Evolutionary conservation across 2,113 vertebrate species (phyloP), one percentile per base, ranked within the genome.

Genomic region (Actenoides lindsayi): DNA sequence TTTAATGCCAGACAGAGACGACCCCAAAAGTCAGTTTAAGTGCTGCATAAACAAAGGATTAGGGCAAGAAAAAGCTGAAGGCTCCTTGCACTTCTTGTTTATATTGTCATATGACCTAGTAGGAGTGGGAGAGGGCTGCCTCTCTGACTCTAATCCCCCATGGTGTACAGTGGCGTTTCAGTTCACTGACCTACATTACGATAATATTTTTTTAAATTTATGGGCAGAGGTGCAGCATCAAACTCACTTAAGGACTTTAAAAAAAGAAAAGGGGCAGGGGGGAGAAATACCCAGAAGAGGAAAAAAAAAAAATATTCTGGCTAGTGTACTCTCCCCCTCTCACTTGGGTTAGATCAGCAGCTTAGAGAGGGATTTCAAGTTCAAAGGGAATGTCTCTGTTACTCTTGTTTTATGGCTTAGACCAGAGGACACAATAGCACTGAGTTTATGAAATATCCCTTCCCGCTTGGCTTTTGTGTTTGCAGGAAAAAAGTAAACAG

Each of bases 1-100:
- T 98, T 98, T 97, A 96, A 98, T 97, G 97, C 94, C 96, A 97
- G 97, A 98, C 97, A 97, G 97, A 97, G 93, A 94, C 80, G 96
- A 98, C 97, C 97, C 97, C 95, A 92, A 97, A 96, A 97, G 96
- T 97, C 96, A 96, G 97, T 97, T 98, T 97, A 97, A 98, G 97
- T 97, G 97, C 97, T 97, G 92, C 96, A 96, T 98, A 98, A 98
- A 98, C 98, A 98, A 96, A 97, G 96, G 96, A 94, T 93, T 91
- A 97, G 90, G 90, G 96, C 81, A 92, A 94, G 95, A 94, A 96
- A 98, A 96, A 97, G 97, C 95, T 83, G 93, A 97, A 96, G 95
- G 96, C 94, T 97, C 96, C 93, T 70, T 86, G 95, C 87, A 50
- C 95, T 96, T 95, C 94, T 96, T 98, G 97, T 98, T 98, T 98